Conservation (phyloP, 2,888 invertebrate species). For the Cremastinae sp. region DNA sequence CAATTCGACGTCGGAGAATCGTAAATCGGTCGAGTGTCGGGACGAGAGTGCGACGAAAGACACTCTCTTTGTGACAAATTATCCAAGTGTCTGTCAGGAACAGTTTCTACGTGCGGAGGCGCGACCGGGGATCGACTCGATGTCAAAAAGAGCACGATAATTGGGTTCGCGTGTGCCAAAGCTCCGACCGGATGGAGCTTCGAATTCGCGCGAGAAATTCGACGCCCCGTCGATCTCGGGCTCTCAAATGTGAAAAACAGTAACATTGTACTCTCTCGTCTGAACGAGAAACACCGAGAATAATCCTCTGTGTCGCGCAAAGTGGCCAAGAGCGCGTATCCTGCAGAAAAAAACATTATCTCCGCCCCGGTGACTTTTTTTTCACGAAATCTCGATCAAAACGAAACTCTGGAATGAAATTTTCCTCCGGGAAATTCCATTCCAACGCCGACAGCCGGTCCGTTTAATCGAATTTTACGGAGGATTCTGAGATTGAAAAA, state of each 20-base stretch:
- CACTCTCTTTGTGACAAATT: slow-evolving; percentile 43
- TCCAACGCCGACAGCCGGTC: background rate
- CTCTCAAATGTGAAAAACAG: slow-evolving; percentile 10
- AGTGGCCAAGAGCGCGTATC: too few species aligned
- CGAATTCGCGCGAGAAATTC: slow-evolving; percentile 51
- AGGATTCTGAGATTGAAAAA: slow-evolving; percentile 33
- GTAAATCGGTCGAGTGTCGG: slow-evolving; percentile 27
- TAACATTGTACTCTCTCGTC: slow-evolving; percentile 13
- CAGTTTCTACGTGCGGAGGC: background rate
- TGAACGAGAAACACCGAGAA: too few species aligned
- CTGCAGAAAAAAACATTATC: too few species aligned
- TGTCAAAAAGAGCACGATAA: slow-evolving; percentile 53
- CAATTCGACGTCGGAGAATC: too few species aligned
- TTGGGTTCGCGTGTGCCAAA: slow-evolving; percentile 59
- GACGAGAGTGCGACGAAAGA: slow-evolving; percentile 16
- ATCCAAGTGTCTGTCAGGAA: slow-evolving; percentile 25
- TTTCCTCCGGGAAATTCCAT: slow-evolving; percentile 2
- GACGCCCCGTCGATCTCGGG: slow-evolving; percentile 16
- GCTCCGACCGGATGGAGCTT: slow-evolving; percentile 43
- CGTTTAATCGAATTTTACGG: slow-evolving; percentile 50
- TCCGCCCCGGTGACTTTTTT: too few species aligned
- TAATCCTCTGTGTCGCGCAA: too few species aligned
- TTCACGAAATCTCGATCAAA: too few species aligned
- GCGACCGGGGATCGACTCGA: slow-evolving; percentile 13
- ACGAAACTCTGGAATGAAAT: background rate